These are phyloP conservation scores for Rissa tridactyla DNA, from an alignment of 2,113 vertebrate species.

Conservation along the genomic window DNA sequence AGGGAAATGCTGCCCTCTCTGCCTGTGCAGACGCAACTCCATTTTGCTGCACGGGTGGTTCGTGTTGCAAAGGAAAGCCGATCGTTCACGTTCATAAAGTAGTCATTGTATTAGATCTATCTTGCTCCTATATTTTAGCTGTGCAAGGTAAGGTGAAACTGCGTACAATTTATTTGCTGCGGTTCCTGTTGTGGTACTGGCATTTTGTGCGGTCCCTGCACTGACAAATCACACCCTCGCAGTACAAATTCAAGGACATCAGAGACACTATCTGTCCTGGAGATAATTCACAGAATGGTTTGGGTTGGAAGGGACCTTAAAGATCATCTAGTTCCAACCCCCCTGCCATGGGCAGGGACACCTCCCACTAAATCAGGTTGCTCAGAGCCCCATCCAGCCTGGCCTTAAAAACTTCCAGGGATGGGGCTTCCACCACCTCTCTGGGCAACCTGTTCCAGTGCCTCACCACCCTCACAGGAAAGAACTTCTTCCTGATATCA, in stretches of 20 bases:
- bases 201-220: neutral
- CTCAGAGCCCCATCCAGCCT: too few species aligned
- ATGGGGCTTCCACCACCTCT: too few species aligned
- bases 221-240: neutral
- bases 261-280: neutral
- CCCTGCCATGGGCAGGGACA: too few species aligned
- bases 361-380: too few species aligned
- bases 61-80: neutral
- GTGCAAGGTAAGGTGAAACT: neutral
- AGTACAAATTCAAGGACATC: neutral
- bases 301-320: too few species aligned
- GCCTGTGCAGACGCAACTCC: neutral
- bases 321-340: too few species aligned
- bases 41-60: neutral
- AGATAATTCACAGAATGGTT: neutral
- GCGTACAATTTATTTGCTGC: neutral
- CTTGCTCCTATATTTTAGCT: neutral
- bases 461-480: too few species aligned
- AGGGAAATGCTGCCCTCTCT: neutral
- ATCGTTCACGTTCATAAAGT: accelerated
- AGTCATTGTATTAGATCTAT: neutral
- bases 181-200: neutral
- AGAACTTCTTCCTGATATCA: too few species aligned
- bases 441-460: too few species aligned
- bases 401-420: too few species aligned